Percentiles rank a stretch among this genome's conserved stretches.
phyloP scores from a whole-genome alignment of 2,113 vertebrate genomes.

The Stegostoma tigrinum region DNA sequence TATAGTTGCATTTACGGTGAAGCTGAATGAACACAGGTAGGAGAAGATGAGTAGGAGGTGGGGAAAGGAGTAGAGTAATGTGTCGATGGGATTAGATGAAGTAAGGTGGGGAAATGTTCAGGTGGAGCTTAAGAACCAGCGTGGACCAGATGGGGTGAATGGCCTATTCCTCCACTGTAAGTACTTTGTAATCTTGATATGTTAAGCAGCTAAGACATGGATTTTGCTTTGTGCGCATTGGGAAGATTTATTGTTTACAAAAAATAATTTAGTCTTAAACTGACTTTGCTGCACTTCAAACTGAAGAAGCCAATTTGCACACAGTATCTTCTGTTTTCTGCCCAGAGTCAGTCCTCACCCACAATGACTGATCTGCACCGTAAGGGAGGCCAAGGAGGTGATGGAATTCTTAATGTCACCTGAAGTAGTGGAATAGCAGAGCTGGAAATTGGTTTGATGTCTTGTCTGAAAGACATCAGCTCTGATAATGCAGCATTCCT shows the following conservation, averaged over 20 bases:
- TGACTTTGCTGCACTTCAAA: not conserved
- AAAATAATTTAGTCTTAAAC: not conserved
- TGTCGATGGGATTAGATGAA: not conserved
- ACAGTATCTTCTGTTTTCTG: too few species aligned
- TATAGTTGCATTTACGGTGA: not conserved
- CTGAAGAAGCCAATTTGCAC: not conserved
- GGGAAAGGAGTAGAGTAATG: not conserved
- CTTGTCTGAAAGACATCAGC: not conserved
- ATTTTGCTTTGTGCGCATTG: not conserved
- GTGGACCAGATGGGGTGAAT: not conserved
- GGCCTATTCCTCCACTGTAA: not conserved
- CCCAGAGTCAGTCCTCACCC: too few species aligned
- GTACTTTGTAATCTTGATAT: not conserved
- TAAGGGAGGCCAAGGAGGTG: too few species aligned
- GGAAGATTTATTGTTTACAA: not conserved
- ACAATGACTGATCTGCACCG: too few species aligned
- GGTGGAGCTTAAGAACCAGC: not conserved
- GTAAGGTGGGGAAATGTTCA: not conserved
- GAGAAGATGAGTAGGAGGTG: too few species aligned
- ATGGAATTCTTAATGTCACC: not conserved
- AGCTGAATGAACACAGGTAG: not conserved
- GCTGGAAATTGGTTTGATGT: not conserved
- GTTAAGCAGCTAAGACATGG: not conserved
- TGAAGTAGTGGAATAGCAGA: not conserved
- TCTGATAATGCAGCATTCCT: not conserved